Evolutionary conservation across 2,113 vertebrate species (phyloP).

Genomic region (Struthidea cinerea): DNA sequence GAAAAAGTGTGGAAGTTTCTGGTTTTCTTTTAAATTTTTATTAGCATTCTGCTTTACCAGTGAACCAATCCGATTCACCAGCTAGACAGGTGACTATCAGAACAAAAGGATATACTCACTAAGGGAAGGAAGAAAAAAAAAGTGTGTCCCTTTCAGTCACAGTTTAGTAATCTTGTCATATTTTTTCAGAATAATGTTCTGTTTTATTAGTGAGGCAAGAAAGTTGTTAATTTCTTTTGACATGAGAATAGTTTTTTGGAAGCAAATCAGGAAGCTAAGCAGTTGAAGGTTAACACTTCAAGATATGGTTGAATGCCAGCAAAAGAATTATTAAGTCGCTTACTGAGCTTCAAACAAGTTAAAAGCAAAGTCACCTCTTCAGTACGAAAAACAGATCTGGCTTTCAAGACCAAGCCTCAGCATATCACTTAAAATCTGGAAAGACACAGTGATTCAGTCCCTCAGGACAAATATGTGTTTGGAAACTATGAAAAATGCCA

Average conservation of each 20-base stretch:
- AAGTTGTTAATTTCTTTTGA: background rate
- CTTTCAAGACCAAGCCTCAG: background rate
- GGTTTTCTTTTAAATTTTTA: background rate
- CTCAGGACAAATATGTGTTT: background rate
- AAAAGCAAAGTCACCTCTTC: background rate
- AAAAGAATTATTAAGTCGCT: background rate
- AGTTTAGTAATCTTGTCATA: background rate
- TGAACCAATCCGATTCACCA: background rate
- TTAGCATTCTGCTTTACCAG: background rate
- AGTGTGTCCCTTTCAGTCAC: background rate
- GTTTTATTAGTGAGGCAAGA: background rate
- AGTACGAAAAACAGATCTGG: background rate
- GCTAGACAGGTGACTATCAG: background rate
- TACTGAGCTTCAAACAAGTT: background rate
- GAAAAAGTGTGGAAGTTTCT: background rate
- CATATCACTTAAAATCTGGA: background rate
- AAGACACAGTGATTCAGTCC: slow-evolving; percentile 1
- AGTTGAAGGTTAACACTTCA: background rate
- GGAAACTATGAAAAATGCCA: slow-evolving; percentile 33
- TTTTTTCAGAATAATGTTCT: background rate
- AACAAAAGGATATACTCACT: background rate
- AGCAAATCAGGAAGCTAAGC: background rate
- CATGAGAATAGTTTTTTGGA: background rate
- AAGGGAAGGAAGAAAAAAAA: background rate
- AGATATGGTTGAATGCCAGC: background rate